A percentile compares a stretch with the other conserved stretches of the same genome.
Conservation (phyloP, 2,888 invertebrate species). For the Pachydiplax longipennis region DNA sequence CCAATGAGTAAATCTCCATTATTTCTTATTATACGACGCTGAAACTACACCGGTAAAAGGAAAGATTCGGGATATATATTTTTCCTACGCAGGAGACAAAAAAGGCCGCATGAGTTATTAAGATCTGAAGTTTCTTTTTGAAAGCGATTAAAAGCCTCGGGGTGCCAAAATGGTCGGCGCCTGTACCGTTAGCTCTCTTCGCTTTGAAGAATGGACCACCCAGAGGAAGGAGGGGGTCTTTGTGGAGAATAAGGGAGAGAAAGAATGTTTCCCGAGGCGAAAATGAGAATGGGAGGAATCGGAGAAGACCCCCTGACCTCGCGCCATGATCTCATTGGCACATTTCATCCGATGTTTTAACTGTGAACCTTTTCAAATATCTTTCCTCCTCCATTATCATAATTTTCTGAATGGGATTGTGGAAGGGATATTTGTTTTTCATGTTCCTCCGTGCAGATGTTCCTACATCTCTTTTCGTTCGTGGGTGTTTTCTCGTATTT, state of each 20-base stretch:
- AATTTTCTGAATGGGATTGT: too few relatives aligned
- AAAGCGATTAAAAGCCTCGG: conserved; percentile 30
- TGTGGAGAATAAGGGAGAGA: neutral
- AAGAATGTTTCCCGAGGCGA: neutral
- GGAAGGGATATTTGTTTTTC: too few relatives aligned
- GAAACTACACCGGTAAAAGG: neutral
- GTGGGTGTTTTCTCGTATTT: too few relatives aligned
- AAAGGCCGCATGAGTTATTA: conserved; percentile 36
- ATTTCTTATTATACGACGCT: conserved; percentile 21
- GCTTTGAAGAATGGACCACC: conserved; percentile 24
- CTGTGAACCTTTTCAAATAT: too few relatives aligned
- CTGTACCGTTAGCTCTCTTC: conserved; percentile 11
- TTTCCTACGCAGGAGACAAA: neutral
- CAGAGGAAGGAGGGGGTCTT: conserved; percentile 8
- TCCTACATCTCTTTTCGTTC: too few relatives aligned
- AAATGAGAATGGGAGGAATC: neutral
- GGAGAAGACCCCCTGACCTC: neutral
- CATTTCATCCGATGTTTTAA: neutral
- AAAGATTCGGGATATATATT: neutral
- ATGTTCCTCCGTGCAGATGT: too few relatives aligned
- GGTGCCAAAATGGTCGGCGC: conserved; percentile 32
- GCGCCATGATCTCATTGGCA: neutral
- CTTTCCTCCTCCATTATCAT: too few relatives aligned
- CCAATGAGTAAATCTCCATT: neutral
- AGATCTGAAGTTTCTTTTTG: conserved; percentile 42